Conservation (phyloP, 1,140 invertebrate species). For the Leptinotarsa lineolata region DNA sequence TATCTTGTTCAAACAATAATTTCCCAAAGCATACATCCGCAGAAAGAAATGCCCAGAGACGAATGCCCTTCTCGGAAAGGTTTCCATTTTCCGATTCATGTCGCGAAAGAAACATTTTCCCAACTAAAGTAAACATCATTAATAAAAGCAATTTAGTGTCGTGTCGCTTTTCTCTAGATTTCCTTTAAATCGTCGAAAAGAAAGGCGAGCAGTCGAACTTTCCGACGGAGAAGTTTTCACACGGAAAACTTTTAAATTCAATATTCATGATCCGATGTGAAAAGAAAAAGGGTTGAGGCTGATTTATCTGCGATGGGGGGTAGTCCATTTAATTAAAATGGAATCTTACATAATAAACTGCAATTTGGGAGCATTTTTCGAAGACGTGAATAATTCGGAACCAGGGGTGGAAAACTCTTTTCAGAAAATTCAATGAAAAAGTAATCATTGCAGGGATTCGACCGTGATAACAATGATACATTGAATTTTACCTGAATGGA, state of each 20-base stretch:
- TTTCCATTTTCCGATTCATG: constrained; percentile 22
- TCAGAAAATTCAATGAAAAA: not conserved
- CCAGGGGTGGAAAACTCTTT: not conserved
- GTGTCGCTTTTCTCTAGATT: constrained; percentile 40
- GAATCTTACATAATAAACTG: constrained; percentile 9
- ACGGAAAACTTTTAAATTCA: constrained; percentile 44
- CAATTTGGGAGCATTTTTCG: constrained; percentile 11
- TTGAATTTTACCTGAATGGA: too few relatives aligned
- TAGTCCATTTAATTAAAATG: not conserved
- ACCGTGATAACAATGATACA: not conserved
- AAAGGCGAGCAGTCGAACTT: constrained; percentile 25
- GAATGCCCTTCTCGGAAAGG: not conserved
- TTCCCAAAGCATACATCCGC: constrained; percentile 20
- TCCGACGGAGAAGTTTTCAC: constrained; percentile 31
- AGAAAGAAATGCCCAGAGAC: not conserved
- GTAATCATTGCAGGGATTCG: not conserved
- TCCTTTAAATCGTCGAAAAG: constrained; percentile 43
- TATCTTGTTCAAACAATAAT: constrained; percentile 20
- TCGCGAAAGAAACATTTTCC: constrained; percentile 26
- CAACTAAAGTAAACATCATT: constrained; percentile 44
- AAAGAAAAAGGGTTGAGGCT: constrained; percentile 40
- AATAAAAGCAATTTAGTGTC: constrained; percentile 46
- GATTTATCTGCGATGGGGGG: constrained; percentile 36
- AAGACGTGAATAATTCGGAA: not conserved
- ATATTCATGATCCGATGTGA: constrained; percentile 45